Percentiles rank a stretch among this genome's conserved stretches.
Evolutionary conservation across 2,797 vertebrate species (phyloP).

Genomic region (Notolabrus celidotus): DNA sequence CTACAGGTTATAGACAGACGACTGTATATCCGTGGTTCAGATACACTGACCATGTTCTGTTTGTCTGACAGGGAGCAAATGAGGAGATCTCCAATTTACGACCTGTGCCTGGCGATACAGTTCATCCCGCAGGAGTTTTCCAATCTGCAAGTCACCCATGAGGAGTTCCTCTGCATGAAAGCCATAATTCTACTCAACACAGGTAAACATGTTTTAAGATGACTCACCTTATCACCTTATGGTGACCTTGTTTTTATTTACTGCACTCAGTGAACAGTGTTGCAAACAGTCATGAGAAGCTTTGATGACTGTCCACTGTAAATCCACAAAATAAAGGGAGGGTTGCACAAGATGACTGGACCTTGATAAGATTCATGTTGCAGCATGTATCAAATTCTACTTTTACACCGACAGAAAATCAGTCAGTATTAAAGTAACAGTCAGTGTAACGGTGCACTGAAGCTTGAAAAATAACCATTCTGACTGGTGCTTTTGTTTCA

Average conservation of each 20-base stretch:
- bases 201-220: constrained; percentile 81
- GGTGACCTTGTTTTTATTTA: constrained; percentile 4
- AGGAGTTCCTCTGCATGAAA: constrained; percentile 99
- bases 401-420: constrained; percentile 18
- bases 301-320: constrained; percentile 31
- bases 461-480: too few relatives aligned
- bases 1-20: background rate
- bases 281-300: constrained; percentile 35
- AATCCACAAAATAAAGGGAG: constrained; percentile 25
- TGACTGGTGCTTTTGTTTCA: background rate
- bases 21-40: background rate
- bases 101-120: constrained; percentile 95
- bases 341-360: constrained; percentile 15
- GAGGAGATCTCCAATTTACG: constrained; percentile 94
- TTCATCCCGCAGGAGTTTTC: constrained; percentile 96
- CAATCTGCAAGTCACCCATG: constrained; percentile 92
- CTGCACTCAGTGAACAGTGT: constrained; percentile 3
- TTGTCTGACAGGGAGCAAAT: constrained; percentile 89
- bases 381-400: constrained; percentile 34
- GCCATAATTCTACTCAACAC: constrained; percentile 95
- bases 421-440: too few relatives aligned
- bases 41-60: background rate
- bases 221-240: background rate
- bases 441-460: too few relatives aligned
- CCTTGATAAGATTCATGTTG: constrained; percentile 53